Percentiles rank a stretch among this genome's conserved stretches.
These are phyloP conservation scores for Amazona finschi DNA, from an alignment of 2,797 vertebrate genomes.

Conservation along the genomic window DNA sequence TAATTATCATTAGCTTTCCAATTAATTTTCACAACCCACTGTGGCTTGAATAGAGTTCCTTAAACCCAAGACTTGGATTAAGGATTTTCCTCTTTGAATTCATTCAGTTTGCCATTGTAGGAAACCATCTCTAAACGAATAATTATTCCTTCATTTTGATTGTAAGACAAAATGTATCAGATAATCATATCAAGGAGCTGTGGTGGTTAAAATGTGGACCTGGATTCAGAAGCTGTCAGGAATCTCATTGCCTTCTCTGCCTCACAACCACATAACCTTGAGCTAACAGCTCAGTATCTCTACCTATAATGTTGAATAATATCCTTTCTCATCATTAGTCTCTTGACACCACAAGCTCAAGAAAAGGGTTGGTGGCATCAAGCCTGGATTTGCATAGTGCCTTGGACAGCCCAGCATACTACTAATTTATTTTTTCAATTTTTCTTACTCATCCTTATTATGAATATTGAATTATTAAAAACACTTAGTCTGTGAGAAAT, in stretches of 20 bases:
- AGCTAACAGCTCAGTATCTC: background rate
- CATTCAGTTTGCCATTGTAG: background rate
- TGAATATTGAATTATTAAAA: background rate
- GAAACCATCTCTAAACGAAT: background rate
- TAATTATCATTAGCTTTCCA: background rate
- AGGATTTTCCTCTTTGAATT: background rate
- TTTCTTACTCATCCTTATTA: background rate
- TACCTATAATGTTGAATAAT: background rate
- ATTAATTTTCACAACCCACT: background rate
- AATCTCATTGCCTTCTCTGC: background rate
- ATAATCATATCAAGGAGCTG: background rate
- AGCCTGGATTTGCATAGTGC: background rate
- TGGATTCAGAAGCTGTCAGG: background rate
- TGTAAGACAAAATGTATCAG: background rate
- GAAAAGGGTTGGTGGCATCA: background rate
- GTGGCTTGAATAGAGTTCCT: background rate
- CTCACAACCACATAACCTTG: background rate
- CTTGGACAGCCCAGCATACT: background rate
- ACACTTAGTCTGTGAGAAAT: background rate
- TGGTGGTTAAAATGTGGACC: background rate
- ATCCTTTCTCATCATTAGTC: background rate
- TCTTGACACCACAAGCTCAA: background rate
- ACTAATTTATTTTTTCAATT: background rate
- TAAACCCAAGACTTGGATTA: background rate
- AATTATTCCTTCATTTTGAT: conserved; percentile 5